Evolutionary conservation across 2,888 invertebrate genomes (phyloP).

Genomic region (Corbicula japonica): DNA sequence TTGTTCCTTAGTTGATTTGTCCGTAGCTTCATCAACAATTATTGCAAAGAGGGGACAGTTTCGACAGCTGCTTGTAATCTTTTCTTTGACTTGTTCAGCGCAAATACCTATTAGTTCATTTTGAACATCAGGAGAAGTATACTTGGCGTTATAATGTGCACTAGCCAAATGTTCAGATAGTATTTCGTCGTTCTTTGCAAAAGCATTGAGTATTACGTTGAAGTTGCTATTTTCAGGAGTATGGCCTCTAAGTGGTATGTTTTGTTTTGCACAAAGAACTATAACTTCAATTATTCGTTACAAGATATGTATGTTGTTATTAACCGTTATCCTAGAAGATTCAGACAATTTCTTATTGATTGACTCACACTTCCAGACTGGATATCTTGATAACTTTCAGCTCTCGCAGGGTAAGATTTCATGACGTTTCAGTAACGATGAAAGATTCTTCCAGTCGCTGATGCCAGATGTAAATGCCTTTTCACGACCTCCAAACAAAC

Average conservation of each 20-base stretch:
- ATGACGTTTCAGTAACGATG: conserved; percentile 26
- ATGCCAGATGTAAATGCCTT: conserved; percentile 7
- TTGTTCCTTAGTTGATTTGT: too few relatives aligned
- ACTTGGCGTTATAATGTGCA: conserved; percentile 11
- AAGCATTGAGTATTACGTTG: conserved; percentile 18
- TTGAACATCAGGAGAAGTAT: conserved; percentile 52
- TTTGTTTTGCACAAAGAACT: conserved; percentile 45
- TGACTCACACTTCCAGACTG: conserved; percentile 5
- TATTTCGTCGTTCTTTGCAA: conserved; percentile 34
- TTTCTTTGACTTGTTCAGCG: conserved; percentile 15
- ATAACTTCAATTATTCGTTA: conserved; percentile 42
- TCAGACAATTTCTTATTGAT: not conserved
- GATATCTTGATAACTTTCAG: not conserved
- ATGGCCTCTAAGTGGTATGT: conserved; percentile 43
- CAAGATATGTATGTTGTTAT: conserved; percentile 49
- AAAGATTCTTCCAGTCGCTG: conserved; percentile 34
- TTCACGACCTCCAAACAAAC: not conserved
- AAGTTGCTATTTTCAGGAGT: conserved; percentile 42
- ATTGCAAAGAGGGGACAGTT: conserved; percentile 28
- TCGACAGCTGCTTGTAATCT: conserved; percentile 5
- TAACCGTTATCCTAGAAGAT: not conserved
- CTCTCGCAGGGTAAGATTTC: not conserved
- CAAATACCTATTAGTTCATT: conserved; percentile 45
- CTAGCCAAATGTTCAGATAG: conserved; percentile 35
- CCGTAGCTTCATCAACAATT: too few relatives aligned